These are phyloP conservation scores for Volucella zonaria DNA, from an alignment of 2,888 invertebrate genomes.

Conservation along the genomic window DNA sequence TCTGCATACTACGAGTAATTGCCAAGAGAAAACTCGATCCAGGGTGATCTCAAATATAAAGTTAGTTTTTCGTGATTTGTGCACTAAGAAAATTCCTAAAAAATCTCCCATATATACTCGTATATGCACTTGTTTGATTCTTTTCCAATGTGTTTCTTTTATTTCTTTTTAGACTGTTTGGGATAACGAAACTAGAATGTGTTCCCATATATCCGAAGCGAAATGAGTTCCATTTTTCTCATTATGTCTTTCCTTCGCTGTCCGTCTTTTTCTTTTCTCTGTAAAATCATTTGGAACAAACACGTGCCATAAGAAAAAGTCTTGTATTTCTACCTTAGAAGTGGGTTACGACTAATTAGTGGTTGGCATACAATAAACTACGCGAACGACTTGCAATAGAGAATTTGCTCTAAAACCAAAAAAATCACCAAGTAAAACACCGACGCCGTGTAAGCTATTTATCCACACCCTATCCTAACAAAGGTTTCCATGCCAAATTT, in stretches of 20 bases:
- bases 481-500: conserved; percentile 41
- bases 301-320: conserved; percentile 28
- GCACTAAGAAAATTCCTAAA: too few relatives aligned
- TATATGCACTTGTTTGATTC: too few relatives aligned
- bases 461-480: conserved; percentile 26
- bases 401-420: conserved; percentile 14
- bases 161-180: conserved; percentile 20
- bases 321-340: conserved; percentile 48
- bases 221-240: conserved; percentile 1
- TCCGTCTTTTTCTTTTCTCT: conserved; percentile 10
- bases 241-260: conserved; percentile 4
- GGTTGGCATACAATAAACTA: conserved; percentile 40
- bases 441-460: neutral
- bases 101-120: too few relatives aligned
- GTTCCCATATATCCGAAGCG: neutral
- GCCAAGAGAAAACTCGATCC: too few relatives aligned
- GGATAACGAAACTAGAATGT: neutral
- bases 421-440: neutral
- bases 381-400: conserved; percentile 28
- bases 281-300: conserved; percentile 14
- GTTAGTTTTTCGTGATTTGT: too few relatives aligned
- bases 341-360: conserved; percentile 58
- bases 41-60: too few relatives aligned
- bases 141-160: neutral
- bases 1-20: too few relatives aligned